Evolutionary conservation across 2,797 vertebrate species (phyloP).

Genomic region (Oryzias dopingdopingensis): DNA sequence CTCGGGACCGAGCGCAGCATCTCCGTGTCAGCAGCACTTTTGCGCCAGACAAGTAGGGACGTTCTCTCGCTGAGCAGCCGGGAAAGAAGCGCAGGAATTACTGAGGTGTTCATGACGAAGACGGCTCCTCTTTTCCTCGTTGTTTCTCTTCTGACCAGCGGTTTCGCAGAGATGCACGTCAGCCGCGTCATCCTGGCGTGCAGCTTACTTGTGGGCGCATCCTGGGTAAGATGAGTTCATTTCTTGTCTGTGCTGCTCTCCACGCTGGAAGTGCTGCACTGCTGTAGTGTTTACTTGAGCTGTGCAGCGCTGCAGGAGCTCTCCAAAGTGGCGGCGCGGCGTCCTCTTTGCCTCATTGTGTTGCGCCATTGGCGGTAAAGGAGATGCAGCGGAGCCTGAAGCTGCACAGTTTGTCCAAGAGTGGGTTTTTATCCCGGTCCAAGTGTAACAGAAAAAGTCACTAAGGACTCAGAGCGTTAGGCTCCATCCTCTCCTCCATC

Average conservation of each 20-base stretch:
- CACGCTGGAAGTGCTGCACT: constrained; percentile 62
- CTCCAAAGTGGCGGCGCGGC: constrained; percentile 40
- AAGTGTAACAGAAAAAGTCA: constrained; percentile 40
- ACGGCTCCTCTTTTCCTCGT: constrained; percentile 33
- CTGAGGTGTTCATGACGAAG: constrained; percentile 49
- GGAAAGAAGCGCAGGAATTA: constrained; percentile 55
- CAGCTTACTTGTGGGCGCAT: constrained; percentile 71
- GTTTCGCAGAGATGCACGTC: constrained; percentile 72
- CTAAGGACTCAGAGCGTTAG: constrained; percentile 21
- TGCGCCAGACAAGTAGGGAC: constrained; percentile 76
- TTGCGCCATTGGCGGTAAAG: constrained; percentile 40
- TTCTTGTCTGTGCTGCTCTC: constrained; percentile 24
- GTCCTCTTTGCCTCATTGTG: constrained; percentile 43
- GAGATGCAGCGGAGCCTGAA: constrained; percentile 24
- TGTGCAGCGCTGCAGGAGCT: constrained; percentile 21
- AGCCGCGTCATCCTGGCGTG: constrained; percentile 73
- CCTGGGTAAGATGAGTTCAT: constrained; percentile 77
- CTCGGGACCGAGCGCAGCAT: constrained; percentile 80
- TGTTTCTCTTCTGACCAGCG: constrained; percentile 3
- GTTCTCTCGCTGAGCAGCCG: constrained; percentile 51
- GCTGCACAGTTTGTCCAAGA: constrained; percentile 19
- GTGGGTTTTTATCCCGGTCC: not conserved
- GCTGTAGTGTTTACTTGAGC: constrained; percentile 42
- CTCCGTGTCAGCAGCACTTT: constrained; percentile 87
- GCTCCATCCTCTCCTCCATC: constrained; percentile 10